Base-by-base conservation (phyloP, 2,797 vertebrate genomes). In the Nothura maculosa region DNA sequence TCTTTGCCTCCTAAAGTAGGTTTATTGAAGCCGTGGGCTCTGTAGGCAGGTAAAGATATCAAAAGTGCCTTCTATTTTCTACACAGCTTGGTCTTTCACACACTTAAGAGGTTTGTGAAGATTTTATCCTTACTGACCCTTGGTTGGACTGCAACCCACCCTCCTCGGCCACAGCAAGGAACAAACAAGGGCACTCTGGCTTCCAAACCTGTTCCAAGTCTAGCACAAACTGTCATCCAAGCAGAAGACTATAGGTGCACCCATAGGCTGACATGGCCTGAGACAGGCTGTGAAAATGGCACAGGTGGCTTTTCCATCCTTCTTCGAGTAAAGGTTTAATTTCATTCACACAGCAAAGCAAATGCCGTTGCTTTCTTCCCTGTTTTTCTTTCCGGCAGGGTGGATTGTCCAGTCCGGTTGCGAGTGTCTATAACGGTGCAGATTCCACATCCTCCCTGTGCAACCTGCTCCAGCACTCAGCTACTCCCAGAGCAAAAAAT, bases 191-290 rank as follows among this genome's bases (percentile, higher is more conserved):
- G 12, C 27, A 20, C 8, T 5, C 17, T 30, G 30, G 54, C 54
- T n/a, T 55, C 54, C 30, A n/a, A 20, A 55, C 18, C 54, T 20
- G 54, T 18, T 54, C 17, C 6, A 1, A 6, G 38, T 16, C 36
- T 1, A 1, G 21, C 48, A 12, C 3, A 0, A 58, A 38, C 20
- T 10, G 5, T 42, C 2, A 2, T 10, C 13, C 81, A 25, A 25
- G 10, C 28, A 38, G 28, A 58, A 55, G 87, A 70, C 60, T 34
- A 48, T 21, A 81, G 50, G 42, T 45, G 47, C 4, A 36, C 17
- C 34, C 34, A 25, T 30, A 12, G 38, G 8, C 27, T 12, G 58
- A 15, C 34, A 10, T 8, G 24, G 27, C 19, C 32, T 6, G 17
- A 11, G 6, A 30, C 28, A 54, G 52, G 22, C 16, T 14, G 12